Evolutionary conservation across 1,140 invertebrate species (phyloP).

Genomic region (Caenorhabditis elegans): DNA sequence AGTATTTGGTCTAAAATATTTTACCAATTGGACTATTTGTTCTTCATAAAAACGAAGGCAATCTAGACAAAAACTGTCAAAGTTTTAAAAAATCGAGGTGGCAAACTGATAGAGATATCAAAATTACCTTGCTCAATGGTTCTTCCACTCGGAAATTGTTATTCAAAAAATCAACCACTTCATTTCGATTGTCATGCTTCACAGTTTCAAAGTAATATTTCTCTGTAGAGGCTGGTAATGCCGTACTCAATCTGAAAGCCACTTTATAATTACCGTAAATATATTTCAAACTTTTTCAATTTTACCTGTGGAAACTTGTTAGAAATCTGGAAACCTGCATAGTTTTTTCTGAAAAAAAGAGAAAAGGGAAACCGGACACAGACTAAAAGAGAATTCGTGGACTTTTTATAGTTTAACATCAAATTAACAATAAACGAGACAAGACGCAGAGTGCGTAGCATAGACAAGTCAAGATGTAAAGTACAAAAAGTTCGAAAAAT

Average conservation of each 20-base stretch:
- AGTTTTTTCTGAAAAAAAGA: not conserved
- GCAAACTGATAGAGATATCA: not conserved
- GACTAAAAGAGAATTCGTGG: too few relatives aligned
- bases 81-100: too few relatives aligned
- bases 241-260: not conserved
- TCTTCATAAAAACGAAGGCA: not conserved
- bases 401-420: too few relatives aligned
- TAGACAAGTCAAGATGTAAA: not conserved
- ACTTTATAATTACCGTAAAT: too few relatives aligned
- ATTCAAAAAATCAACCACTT: not conserved
- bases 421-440: too few relatives aligned
- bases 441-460: not conserved
- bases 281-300: too few relatives aligned
- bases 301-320: too few relatives aligned
- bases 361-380: too few relatives aligned
- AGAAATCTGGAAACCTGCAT: not conserved
- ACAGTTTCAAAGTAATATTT: not conserved
- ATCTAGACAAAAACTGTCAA: not conserved
- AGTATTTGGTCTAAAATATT: too few relatives aligned
- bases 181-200: not conserved
- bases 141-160: not conserved
- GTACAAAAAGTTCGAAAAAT: constrained; percentile 1
- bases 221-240: not conserved
- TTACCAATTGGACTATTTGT: too few relatives aligned
- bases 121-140: not conserved